phyloP scores from a whole-genome alignment of 1,140 invertebrate genomes.

The Phthorimaea operculella region DNA sequence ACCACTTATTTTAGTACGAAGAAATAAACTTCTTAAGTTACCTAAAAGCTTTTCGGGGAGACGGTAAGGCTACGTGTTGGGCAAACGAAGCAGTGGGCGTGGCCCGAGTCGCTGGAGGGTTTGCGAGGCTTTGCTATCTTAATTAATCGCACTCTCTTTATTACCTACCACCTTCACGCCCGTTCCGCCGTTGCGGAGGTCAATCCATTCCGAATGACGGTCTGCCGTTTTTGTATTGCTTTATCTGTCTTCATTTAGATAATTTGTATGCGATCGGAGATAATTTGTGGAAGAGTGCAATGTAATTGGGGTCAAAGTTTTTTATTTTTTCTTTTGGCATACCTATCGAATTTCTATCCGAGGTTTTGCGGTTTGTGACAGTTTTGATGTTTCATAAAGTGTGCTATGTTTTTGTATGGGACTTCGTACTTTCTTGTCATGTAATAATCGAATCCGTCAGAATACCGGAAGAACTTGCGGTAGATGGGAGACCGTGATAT shows the following conservation, averaged over 20 bases:
- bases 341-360: too few species aligned
- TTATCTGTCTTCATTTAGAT: not conserved
- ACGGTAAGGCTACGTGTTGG: not conserved
- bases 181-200: constrained; percentile 33
- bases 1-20: too few species aligned
- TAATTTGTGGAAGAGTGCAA: too few species aligned
- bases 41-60: not conserved
- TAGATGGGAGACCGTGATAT: too few species aligned
- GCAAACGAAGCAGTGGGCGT: constrained; percentile 23
- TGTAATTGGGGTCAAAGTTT: too few species aligned
- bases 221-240: not conserved
- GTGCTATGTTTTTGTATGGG: too few species aligned
- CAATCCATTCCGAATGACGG: constrained; percentile 33
- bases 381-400: too few species aligned
- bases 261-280: not conserved
- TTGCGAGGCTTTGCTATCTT: constrained; percentile 26
- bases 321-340: too few species aligned
- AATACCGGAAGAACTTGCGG: too few species aligned
- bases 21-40: not conserved
- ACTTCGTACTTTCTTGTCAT: too few species aligned
- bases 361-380: too few species aligned
- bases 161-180: constrained; percentile 39
- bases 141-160: constrained; percentile 39
- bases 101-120: constrained; percentile 22
- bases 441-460: too few species aligned